Base-by-base conservation (phyloP, 2,113 vertebrate species). In the Oryzias celebensis region DNA sequence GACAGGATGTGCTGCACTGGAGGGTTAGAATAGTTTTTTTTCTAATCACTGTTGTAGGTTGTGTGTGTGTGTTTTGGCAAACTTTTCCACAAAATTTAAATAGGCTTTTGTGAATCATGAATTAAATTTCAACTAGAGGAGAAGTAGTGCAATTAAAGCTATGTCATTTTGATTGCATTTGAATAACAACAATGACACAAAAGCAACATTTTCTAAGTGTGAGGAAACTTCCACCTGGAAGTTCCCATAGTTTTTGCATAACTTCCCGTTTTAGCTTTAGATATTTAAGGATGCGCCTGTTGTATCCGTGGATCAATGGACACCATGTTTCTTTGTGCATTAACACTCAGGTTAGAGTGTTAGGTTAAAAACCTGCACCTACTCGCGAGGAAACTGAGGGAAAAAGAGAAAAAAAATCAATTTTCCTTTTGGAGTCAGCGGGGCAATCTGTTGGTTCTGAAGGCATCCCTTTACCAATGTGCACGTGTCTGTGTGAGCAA, bases 291-390 rank as follows among this genome's bases (percentile, higher is more conserved):
- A 94, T 86, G 86, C 68, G 83, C 66, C 92, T 93, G 91, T 91
- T 93, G 93, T 94, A 93, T 91, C 92, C 90, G 90, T 44, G 79
- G 94, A 97, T 98, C 95, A 95, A 96, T 97, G 94, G 95, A 94
- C 94, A 95, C 92, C 92, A 93, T 95, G 92, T 93, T 90, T 94
- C 93, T 91, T 92, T 93, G 92, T 94, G 93, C 94, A 91, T 92
- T 94, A 95, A 93, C 95, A 90, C 93, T 92, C 93, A 82, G 94
- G 93, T 95, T 95, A 94, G 91, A 93, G 92, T 94, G 94, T 94
- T 94, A 95, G 94, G 94, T 97, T 96, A 96, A 95, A 94, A 91
- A 95, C 92, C 93, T 93, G 93, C 92, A 91, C 92, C 92, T 93
- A 91, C 85, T 85, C 14, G 64, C 55, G 36, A 68, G 75, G 71